Percentiles rank a stretch among this genome's conserved stretches.
Conservation (phyloP, 2,888 invertebrate species). For the Dione juno region DNA sequence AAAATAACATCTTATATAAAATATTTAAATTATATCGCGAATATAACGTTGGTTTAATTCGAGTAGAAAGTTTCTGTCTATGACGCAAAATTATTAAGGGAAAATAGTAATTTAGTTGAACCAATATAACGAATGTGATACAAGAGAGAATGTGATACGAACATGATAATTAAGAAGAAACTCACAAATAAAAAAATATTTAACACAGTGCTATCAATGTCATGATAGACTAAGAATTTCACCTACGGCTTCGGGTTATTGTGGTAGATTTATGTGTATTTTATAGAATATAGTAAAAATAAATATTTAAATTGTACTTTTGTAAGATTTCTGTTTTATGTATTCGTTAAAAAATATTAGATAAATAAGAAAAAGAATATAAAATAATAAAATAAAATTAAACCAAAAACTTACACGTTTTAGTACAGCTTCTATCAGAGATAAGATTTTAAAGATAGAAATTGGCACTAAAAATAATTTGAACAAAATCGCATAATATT, state of each 20-base stretch:
- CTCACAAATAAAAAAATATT: too few relatives aligned
- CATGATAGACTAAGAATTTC: too few relatives aligned
- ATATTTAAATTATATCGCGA: background rate
- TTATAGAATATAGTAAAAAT: too few relatives aligned
- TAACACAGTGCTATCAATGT: too few relatives aligned
- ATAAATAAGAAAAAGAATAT: background rate
- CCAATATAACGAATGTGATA: background rate
- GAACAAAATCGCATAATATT: too few relatives aligned
- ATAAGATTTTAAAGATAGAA: too few relatives aligned
- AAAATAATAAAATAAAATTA: too few relatives aligned
- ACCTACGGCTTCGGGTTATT: background rate
- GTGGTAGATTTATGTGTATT: background rate
- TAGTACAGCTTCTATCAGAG: background rate
- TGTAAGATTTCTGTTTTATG: background rate
- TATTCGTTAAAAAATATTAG: background rate
- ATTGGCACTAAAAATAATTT: too few relatives aligned
- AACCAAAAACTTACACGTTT: too few relatives aligned
- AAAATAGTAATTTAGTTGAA: background rate
- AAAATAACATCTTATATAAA: background rate
- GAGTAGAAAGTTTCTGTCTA: conserved; percentile 17
- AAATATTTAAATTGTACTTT: background rate
- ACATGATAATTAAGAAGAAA: too few relatives aligned
- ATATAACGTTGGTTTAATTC: background rate
- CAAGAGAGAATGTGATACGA: too few relatives aligned
- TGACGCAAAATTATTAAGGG: background rate